phyloP scores from a whole-genome alignment of 1,140 invertebrate genomes.

The Drosophila parabipectinata region DNA sequence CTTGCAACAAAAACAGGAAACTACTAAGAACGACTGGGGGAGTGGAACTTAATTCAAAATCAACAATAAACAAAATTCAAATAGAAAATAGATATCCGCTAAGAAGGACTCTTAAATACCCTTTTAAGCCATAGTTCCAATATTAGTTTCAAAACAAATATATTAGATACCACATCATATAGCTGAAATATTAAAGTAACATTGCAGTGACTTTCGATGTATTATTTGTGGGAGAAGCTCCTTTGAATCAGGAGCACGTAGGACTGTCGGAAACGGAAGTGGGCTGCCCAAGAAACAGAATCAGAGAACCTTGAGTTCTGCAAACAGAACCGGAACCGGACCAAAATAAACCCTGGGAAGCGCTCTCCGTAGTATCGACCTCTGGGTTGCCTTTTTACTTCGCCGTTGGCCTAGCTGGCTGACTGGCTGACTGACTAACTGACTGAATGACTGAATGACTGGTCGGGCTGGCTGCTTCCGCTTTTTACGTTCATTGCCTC shows the following conservation, averaged over 20 bases:
- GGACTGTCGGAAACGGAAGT: conserved; percentile 58
- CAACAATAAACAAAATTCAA: conserved; percentile 55
- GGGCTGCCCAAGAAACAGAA: conserved; percentile 25
- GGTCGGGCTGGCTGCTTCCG: conserved; percentile 71
- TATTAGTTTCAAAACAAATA: too few species aligned
- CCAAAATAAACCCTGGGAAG: conserved; percentile 6
- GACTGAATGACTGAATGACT: conserved; percentile 49
- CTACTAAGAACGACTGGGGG: conserved; percentile 30
- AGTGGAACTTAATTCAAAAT: conserved; percentile 76
- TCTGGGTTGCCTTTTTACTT: conserved; percentile 32
- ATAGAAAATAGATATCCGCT: conserved; percentile 1
- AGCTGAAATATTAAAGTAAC: too few species aligned
- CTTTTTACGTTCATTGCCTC: conserved; percentile 84
- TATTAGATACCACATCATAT: too few species aligned
- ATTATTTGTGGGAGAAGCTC: background rate
- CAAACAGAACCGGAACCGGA: conserved; percentile 18
- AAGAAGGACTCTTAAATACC: conserved; percentile 26
- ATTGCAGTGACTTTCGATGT: background rate
- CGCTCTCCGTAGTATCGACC: conserved; percentile 36
- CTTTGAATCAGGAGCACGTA: background rate
- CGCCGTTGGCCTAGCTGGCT: conserved; percentile 33
- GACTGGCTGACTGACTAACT: conserved; percentile 32
- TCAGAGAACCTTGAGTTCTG: background rate
- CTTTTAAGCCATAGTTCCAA: conserved; percentile 6
- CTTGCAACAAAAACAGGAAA: conserved; percentile 34